These are phyloP conservation scores for Acomys russatus DNA, from an alignment of 2,797 vertebrate genomes.

Conservation along the genomic window DNA sequence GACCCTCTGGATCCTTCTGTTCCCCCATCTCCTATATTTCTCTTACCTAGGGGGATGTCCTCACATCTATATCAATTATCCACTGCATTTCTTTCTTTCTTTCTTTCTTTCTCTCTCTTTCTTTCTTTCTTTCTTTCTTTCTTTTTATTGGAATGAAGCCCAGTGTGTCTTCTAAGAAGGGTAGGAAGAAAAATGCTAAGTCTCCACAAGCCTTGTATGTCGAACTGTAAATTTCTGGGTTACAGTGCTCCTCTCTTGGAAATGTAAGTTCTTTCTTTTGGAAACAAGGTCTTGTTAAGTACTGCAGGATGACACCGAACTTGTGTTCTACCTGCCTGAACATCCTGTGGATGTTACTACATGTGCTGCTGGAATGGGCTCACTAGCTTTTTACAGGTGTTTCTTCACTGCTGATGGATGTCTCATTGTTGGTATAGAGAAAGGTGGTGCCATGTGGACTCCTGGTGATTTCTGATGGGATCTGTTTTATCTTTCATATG, in stretches of 20 bases:
- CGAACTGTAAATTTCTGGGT: neutral
- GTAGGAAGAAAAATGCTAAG: neutral
- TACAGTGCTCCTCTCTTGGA: neutral
- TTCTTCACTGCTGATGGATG: neutral
- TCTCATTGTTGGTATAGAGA: neutral
- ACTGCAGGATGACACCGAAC: neutral
- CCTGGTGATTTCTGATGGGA: neutral
- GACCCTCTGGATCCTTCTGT: too few species aligned
- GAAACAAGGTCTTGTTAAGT: neutral
- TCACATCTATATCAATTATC: neutral
- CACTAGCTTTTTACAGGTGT: neutral
- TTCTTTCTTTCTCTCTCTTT: too few species aligned
- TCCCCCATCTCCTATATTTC: too few species aligned
- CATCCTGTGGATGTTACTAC: neutral
- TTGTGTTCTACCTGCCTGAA: neutral
- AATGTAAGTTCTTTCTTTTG: neutral
- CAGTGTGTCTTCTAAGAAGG: neutral
- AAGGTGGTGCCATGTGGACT: neutral
- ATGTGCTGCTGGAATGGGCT: too few species aligned
- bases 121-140: too few species aligned
- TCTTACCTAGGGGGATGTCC: too few species aligned
- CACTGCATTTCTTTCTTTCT: neutral
- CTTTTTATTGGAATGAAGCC: neutral
- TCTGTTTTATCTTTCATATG: constrained; percentile 25
- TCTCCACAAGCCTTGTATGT: neutral